Percentiles rank a stretch among this genome's conserved stretches.
phyloP scores from a whole-genome alignment of 2,888 invertebrate genomes.

The Meganola albula region DNA sequence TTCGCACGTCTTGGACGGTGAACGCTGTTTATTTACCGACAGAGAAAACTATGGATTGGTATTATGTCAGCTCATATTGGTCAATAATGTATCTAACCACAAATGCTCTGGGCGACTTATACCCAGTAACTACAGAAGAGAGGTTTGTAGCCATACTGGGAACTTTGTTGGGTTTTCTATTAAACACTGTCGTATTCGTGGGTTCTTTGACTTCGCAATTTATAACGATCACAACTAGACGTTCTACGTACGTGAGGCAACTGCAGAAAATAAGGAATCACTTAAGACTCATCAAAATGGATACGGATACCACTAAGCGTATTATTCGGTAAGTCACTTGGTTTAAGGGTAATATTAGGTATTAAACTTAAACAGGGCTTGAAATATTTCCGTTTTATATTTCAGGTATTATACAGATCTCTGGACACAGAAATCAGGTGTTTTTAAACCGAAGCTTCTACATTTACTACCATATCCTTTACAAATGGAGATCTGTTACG shows the following conservation, averaged over 20 bases:
- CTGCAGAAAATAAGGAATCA: constrained; percentile 64
- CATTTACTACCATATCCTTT: constrained; percentile 62
- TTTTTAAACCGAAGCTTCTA: constrained; percentile 62
- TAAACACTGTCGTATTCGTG: constrained; percentile 70
- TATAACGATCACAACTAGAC: constrained; percentile 66
- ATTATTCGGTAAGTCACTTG: constrained; percentile 51
- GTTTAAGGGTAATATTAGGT: background rate
- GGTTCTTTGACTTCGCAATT: constrained; percentile 72
- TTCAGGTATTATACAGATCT: constrained; percentile 70
- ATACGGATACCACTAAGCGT: constrained; percentile 50
- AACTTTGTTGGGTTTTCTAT: constrained; percentile 60
- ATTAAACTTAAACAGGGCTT: background rate
- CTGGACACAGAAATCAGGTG: constrained; percentile 74
- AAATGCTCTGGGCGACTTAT: constrained; percentile 65
- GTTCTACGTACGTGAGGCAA: constrained; percentile 62
- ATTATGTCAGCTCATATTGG: constrained; percentile 67
- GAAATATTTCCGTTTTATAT: constrained; percentile 4
- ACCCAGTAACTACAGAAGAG: constrained; percentile 61
- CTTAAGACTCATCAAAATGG: constrained; percentile 61
- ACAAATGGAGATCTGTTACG: constrained; percentile 73
- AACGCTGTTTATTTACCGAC: constrained; percentile 55
- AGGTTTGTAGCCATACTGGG: constrained; percentile 55
- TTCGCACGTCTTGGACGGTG: constrained; percentile 59
- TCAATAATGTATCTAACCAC: constrained; percentile 67
- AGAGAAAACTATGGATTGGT: constrained; percentile 61